Conservation (phyloP, 2,797 vertebrate genomes). For the Argentina silus region DNA sequence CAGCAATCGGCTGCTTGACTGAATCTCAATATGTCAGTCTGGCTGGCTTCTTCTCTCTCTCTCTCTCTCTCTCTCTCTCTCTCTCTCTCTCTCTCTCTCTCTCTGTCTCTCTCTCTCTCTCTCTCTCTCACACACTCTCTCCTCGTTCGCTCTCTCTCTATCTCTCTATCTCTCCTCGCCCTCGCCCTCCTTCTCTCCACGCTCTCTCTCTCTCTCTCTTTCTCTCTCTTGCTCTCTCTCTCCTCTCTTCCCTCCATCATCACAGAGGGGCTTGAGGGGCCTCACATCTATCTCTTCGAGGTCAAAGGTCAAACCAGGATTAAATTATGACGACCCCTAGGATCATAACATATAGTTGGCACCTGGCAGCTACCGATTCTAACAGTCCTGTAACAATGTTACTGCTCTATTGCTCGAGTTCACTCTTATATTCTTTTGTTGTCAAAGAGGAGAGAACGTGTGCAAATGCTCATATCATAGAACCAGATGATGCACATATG, state of each 20-base stretch:
- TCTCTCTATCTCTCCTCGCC: conserved; percentile 21
- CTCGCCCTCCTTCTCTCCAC: background rate
- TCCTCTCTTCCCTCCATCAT: background rate
- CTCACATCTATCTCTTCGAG: background rate
- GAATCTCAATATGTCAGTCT: background rate
- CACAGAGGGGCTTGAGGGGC: background rate
- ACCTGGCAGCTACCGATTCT: no score
- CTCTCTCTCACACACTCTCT: conserved; percentile 6
- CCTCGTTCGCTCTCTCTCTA: no score
- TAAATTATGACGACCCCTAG: background rate
- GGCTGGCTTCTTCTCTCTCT: background rate
- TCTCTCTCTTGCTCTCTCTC: background rate
- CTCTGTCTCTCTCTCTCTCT: no score
- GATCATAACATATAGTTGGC: background rate
- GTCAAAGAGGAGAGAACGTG: no score
- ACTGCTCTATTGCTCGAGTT: no score
- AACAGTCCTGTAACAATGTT: no score
- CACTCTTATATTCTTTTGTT: no score
- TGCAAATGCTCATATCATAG: no score
- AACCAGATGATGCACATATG: no score
- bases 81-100: no score
- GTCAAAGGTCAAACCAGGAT: no score
- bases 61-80: no score
- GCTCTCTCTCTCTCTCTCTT: background rate
- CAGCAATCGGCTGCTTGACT: background rate